Evolutionary conservation across 2,113 vertebrate genomes (phyloP).

Genomic region (human (Homo sapiens)): GRCh38 chr20:2726001-2726500

Average conservation of each 20-base stretch:
- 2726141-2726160: background rate
- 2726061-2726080: background rate
- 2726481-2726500: no score
- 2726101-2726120: background rate
- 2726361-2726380: no score
- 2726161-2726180: background rate
- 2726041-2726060: background rate
- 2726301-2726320: no score
- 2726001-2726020: background rate
- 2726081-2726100: background rate
- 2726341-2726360: no score
- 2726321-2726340: no score
- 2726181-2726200: background rate
- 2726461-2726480: no score
- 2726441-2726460: no score
- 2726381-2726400: no score
- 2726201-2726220: background rate
- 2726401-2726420: no score
- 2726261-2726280: no score
- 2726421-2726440: no score
- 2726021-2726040: background rate
- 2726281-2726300: no score
- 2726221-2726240: background rate
- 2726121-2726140: background rate
- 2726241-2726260: background rate